Conservation (phyloP, 2,797 vertebrate genomes). For the Pachyuromys duprasi region DNA sequence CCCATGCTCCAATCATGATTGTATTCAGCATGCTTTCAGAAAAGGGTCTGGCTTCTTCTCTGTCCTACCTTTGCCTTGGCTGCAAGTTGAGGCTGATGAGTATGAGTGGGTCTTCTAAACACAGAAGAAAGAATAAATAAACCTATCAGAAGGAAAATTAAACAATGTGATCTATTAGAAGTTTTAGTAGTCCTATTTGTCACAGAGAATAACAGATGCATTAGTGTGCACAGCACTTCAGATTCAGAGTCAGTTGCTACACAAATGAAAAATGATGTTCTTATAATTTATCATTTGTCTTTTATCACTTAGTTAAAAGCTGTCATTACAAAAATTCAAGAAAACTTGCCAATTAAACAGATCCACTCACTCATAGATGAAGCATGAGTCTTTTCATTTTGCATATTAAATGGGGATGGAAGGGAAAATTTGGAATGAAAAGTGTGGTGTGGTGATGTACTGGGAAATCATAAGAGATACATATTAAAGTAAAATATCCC, state of each 20-base stretch:
- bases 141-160: constrained; percentile 30
- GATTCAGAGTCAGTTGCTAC: constrained; percentile 72
- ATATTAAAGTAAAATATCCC: background rate
- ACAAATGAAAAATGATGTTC: constrained; percentile 77
- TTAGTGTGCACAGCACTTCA: constrained; percentile 65
- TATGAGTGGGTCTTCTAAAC: constrained; percentile 45
- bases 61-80: background rate
- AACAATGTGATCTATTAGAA: constrained; percentile 54
- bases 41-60: background rate
- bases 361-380: constrained; percentile 58
- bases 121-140: constrained; percentile 53
- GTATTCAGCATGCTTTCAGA: background rate
- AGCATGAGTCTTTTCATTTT: constrained; percentile 54
- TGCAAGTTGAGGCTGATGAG: background rate
- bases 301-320: constrained; percentile 79
- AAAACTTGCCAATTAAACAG: constrained; percentile 75
- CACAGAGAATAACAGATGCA: constrained; percentile 66
- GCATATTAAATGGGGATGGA: constrained; percentile 33
- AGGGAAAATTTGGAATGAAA: background rate
- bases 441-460: background rate
- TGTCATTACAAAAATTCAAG: constrained; percentile 63
- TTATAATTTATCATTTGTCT: constrained; percentile 76
- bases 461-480: background rate
- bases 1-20: accelerated
- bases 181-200: constrained; percentile 67